Evolutionary conservation across 2,113 vertebrate species (phyloP), one percentile per base, ranked within the genome.

Genomic region (Urocitellus parryii): DNA sequence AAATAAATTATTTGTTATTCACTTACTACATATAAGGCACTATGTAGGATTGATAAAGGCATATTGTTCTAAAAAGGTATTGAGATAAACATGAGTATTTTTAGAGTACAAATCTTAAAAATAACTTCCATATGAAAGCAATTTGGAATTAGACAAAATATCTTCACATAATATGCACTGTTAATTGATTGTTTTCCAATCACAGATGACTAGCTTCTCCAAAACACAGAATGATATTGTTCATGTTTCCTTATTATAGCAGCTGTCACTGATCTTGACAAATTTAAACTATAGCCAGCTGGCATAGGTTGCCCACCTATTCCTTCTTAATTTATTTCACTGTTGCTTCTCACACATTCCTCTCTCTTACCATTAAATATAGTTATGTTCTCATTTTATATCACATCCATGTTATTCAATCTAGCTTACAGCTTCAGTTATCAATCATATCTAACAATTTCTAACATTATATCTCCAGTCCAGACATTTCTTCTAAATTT

Each of bases 81-180:
- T 14, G 48, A 91, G 27, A 90, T 58, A 79, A 96, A 91, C 18
- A 61, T 83, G 76, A 51, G 83, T 68, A 90, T 58, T 29, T 83
- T 90, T 82, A 94, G 45, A 24, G 87, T 80, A 45, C 74, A 92
- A 63, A 90, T 84, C 58, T 51, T 94, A 90, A 73, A n/a, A 95
- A 37, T 83, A 34, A 78, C 22, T 70, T 83, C 39, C 9, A 10
- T 78, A 51, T 84, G 29, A n/a, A n/a, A 85, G 11, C 53, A 78
- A 63, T 86, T 91, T 94, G 51, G 20, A 79, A 76, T 58, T 89
- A 79, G 39, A 86, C 37, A 88, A 94, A 77, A 37, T 88, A 51
- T 70, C 16, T 95, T 89, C 92, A 51, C 17, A 29, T 96, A 80
- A 65, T 95, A 76, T 42, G 3, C 24, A 80, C 12, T 39, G 14